phyloP scores from a whole-genome alignment of 2,113 vertebrate species.

The Mus pahari region DNA sequence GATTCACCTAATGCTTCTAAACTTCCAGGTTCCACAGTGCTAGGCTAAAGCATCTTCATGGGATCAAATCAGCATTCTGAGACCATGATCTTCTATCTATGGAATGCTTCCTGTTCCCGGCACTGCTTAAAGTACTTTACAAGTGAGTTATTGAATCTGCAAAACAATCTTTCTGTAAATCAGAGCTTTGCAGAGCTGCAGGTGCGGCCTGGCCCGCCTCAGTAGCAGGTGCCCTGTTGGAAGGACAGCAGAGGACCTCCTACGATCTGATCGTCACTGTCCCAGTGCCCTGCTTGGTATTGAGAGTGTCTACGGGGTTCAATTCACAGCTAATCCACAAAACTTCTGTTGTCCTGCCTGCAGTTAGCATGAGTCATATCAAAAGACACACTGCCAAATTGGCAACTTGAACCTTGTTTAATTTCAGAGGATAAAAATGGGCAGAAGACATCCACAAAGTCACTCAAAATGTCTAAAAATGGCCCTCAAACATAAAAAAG shows the following conservation, averaged over 20 bases:
- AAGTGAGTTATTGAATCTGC: neutral
- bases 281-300: neutral
- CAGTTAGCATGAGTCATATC: neutral
- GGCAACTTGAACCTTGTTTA: conserved; percentile 5
- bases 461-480: conserved; percentile 7
- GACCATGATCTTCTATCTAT: neutral
- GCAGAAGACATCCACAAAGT: conserved; percentile 5
- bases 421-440: neutral
- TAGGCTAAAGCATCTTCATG: neutral
- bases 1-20: conserved; percentile 26
- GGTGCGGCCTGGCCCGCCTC: neutral
- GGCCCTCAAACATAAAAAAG: conserved; percentile 21
- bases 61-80: conserved; percentile 9
- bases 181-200: neutral
- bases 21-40: neutral
- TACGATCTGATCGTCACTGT: neutral
- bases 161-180: neutral
- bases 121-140: neutral
- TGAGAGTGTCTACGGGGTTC: neutral
- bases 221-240: neutral
- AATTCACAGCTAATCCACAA: neutral
- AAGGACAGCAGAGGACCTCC: neutral
- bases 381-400: conserved; percentile 51
- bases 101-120: neutral
- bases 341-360: neutral